A percentile compares a stretch with the other conserved stretches of the same genome.
Conservation (phyloP, 1,140 invertebrate genomes). For the Drosophila gunungcola region DNA sequence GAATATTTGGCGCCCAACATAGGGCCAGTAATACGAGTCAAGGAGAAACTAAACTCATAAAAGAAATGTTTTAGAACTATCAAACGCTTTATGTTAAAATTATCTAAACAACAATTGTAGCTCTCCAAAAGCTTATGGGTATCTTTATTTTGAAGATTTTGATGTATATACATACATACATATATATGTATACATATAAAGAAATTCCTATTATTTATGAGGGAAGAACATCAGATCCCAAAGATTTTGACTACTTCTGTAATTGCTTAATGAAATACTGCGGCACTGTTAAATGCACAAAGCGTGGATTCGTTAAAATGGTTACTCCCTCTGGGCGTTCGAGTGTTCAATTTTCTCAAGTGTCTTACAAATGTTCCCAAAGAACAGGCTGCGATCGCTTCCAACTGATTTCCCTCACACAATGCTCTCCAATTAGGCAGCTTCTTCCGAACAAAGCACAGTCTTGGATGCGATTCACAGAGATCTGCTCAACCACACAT, state of each 20-base stretch:
- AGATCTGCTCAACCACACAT: conserved; percentile 29
- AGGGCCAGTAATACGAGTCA: not conserved
- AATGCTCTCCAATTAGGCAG: conserved; percentile 40
- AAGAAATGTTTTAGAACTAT: not conserved
- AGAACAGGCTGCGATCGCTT: conserved; percentile 12
- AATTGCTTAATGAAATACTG: too few relatives aligned
- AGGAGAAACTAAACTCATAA: not conserved
- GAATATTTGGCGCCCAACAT: conserved; percentile 6
- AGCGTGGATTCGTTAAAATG: not conserved
- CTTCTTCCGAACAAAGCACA: conserved; percentile 14
- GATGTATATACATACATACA: too few relatives aligned
- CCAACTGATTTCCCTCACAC: conserved; percentile 36
- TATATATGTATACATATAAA: too few relatives aligned
- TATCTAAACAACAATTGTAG: too few relatives aligned
- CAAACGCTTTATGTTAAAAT: too few relatives aligned
- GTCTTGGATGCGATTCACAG: conserved; percentile 1
- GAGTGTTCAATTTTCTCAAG: not conserved
- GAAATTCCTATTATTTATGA: too few relatives aligned
- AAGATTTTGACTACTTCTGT: not conserved
- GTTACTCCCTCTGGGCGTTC: not conserved
- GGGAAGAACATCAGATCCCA: not conserved
- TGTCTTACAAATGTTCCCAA: conserved; percentile 3
- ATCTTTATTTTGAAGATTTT: too few relatives aligned
- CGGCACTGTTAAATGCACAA: not conserved
- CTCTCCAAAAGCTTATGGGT: too few relatives aligned